These are phyloP conservation scores for Artemia sp. DNA, from an alignment of 2,888 invertebrate species.

Conservation along the genomic window DNA sequence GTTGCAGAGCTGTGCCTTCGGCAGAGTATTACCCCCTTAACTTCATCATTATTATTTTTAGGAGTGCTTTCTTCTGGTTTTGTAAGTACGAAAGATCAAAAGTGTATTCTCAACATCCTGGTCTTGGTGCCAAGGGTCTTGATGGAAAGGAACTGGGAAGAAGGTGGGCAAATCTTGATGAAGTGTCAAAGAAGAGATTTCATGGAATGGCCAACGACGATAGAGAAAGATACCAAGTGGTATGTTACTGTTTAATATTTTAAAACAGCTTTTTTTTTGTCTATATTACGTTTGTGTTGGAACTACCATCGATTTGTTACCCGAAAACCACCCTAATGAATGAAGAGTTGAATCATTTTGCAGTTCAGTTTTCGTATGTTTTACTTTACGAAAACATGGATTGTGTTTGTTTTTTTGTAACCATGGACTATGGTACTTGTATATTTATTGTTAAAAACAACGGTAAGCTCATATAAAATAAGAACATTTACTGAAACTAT, in stretches of 20 bases:
- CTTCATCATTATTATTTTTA: constrained; percentile 33
- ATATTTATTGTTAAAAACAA: no score
- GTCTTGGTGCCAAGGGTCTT: constrained; percentile 75
- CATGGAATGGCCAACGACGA: constrained; percentile 85
- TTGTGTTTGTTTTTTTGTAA: no score
- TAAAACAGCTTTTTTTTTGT: background rate
- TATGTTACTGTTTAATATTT: constrained; percentile 37
- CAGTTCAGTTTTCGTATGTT: no score
- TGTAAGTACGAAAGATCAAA: constrained; percentile 92
- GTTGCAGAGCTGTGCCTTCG: no score
- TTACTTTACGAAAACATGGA: no score
- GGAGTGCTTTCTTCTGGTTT: constrained; percentile 99
- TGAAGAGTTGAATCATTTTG: no score
- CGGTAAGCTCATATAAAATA: no score
- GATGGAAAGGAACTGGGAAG: constrained; percentile 90
- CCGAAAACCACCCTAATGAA: constrained; percentile 21
- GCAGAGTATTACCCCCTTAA: no score
- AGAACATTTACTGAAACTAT: no score
- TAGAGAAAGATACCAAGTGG: constrained; percentile 87
- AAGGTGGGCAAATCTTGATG: constrained; percentile 77
- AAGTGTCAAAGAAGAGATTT: constrained; percentile 68
- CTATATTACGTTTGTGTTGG: background rate
- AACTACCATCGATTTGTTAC: background rate
- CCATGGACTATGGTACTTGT: no score
- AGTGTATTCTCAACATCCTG: constrained; percentile 79